phyloP scores from a whole-genome alignment of 1,140 invertebrate genomes.

The Probaryconus sp. region DNA sequence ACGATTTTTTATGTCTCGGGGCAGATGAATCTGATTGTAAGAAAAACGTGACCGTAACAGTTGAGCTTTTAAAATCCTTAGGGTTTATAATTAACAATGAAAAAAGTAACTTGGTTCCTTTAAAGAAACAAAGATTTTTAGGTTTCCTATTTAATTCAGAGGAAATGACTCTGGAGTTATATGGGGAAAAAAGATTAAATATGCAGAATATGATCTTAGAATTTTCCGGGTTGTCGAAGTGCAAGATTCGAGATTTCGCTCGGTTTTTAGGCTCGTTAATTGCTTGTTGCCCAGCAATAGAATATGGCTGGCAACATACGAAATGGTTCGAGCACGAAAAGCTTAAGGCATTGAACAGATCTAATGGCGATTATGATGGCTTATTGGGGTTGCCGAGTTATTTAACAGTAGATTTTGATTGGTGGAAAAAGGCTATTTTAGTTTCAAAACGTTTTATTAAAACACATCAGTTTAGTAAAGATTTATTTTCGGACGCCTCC shows the following conservation, averaged over 20 bases:
- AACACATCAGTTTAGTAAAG: slow-evolving; percentile 13
- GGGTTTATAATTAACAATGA: slow-evolving; percentile 2
- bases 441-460: not conserved
- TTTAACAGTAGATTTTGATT: slow-evolving; percentile 6
- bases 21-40: not conserved
- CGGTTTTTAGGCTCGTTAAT: slow-evolving; percentile 17
- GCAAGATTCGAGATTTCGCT: slow-evolving; percentile 27
- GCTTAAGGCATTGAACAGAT: slow-evolving; percentile 17
- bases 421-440: slow-evolving; percentile 12
- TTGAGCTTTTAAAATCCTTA: not conserved
- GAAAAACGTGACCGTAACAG: not conserved
- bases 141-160: slow-evolving; percentile 9
- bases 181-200: not conserved
- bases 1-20: slow-evolving; percentile 1
- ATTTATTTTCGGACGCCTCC: slow-evolving; percentile 63
- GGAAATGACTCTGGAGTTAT: not conserved
- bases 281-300: slow-evolving; percentile 22
- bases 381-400: not conserved
- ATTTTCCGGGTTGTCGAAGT: too few species aligned
- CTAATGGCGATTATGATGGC: slow-evolving; percentile 9
- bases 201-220: too few species aligned
- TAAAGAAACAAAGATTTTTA: not conserved
- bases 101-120: not conserved
- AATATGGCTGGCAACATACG: slow-evolving; percentile 35
- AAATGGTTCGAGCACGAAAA: slow-evolving; percentile 33